These are phyloP conservation scores for Ladona fulva DNA, from an alignment of 1,140 invertebrate genomes.

Conservation along the genomic window DNA sequence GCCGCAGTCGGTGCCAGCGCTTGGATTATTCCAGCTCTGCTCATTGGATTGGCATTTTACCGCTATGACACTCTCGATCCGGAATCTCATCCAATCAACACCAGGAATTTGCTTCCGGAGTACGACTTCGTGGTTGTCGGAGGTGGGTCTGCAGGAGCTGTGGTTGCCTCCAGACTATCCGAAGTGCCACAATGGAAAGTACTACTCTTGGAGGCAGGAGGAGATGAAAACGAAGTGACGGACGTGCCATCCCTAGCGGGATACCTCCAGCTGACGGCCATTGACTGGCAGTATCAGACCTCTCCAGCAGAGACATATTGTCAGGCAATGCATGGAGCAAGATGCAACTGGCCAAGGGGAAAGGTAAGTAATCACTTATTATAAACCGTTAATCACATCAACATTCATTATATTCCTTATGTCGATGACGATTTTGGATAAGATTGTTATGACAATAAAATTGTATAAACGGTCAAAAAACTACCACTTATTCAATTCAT, in stretches of 20 bases:
- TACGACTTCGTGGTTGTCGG: constrained; percentile 82
- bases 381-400: neutral
- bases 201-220: constrained; percentile 72
- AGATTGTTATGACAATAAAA: neutral
- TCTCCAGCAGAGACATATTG: constrained; percentile 67
- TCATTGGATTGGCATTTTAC: constrained; percentile 69
- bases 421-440: neutral
- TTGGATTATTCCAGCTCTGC: constrained; percentile 57
- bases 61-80: constrained; percentile 72
- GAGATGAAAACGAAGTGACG: constrained; percentile 70
- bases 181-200: constrained; percentile 70
- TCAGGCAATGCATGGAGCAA: constrained; percentile 69
- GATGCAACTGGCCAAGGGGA: constrained; percentile 80
- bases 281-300: constrained; percentile 91
- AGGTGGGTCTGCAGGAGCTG: constrained; percentile 84
- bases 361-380: constrained; percentile 44
- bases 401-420: neutral
- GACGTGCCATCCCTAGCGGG: constrained; percentile 66
- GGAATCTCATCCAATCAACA: constrained; percentile 63
- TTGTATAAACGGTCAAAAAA: too few relatives aligned
- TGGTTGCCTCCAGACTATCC: constrained; percentile 73
- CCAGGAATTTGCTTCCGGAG: constrained; percentile 50
- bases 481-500: too few relatives aligned
- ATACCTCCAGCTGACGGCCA: constrained; percentile 64
- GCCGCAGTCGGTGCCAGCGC: constrained; percentile 28